Evolutionary conservation across 2,888 invertebrate species (phyloP), one percentile per base, ranked within the genome.

Genomic region (Amaurobius ferox): DNA sequence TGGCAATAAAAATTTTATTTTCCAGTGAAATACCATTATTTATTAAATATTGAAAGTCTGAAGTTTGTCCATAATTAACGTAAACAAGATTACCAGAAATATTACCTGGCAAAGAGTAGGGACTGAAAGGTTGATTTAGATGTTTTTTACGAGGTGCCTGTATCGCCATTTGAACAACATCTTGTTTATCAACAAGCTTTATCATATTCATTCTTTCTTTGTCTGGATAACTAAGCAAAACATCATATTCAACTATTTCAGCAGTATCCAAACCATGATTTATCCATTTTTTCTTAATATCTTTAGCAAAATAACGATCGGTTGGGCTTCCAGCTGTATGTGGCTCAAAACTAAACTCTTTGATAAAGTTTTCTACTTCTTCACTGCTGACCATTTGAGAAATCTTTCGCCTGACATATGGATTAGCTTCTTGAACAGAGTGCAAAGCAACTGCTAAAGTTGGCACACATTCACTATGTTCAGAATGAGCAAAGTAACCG

Each of bases 1-100:
- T 90, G 32, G 92, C 92, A 62, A 93, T 90, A 11, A 92, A 92
- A 40, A 93, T 92, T 68, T 91, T 91, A 0, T 92, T 92, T 13
- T 89, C 89, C 28, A 92, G 89, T 68, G 90, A 88, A 6, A 92
- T 89, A 5, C 89, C 89, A 6, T 88, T 81, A 16, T 90, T 88
- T 48, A 89, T 88, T 26, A 92, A 89, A 39, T 89, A 88, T 0
- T 89, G 83, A 88, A 91, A 92, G 89, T 93, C 93, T 73, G 91
- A 91, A 19, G 90, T 90, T 40, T 91, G 88, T 0, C 91, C 92
- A 86, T 92, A 92, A 89, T 92, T 91, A 0, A 91, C 92, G 88
- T 92, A 92, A 2, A 93, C 90, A 6, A 90, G 79, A 40, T 89
- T 89, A 0, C 90, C 91, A 39, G 77, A 68, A 16, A 88, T 77